Evolutionary conservation across 1,140 invertebrate species (phyloP).

Genomic region (Zaprionus camerounensis): DNA sequence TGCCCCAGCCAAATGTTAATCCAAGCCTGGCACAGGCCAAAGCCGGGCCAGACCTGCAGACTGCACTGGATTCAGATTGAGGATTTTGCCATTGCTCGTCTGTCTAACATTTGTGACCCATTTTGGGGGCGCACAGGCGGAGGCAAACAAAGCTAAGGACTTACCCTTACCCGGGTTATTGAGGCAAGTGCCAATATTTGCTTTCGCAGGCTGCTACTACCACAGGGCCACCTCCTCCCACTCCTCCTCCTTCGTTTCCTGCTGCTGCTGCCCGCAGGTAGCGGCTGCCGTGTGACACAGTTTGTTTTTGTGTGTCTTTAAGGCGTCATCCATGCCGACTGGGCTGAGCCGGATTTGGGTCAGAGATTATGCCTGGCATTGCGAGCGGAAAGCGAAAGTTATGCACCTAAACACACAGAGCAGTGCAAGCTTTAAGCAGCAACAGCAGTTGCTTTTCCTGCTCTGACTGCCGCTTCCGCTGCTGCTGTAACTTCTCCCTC

Average conservation of each 20-base stretch:
- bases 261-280: conserved; percentile 9
- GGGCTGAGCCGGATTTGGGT: conserved; percentile 62
- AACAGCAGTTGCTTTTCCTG: conserved; percentile 13
- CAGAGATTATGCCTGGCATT: conserved; percentile 71
- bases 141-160: conserved; percentile 40
- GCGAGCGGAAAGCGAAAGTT: conserved; percentile 68
- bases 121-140: conserved; percentile 40
- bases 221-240: background rate
- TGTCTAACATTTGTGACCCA: conserved; percentile 55
- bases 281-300: conserved; percentile 64
- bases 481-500: background rate
- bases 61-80: conserved; percentile 3
- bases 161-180: conserved; percentile 70
- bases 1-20: conserved; percentile 41
- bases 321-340: conserved; percentile 51
- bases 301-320: conserved; percentile 77
- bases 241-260: background rate
- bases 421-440: conserved; percentile 54
- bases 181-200: conserved; percentile 81
- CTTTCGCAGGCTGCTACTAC: conserved; percentile 35
- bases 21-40: conserved; percentile 1
- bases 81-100: background rate
- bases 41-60: conserved; percentile 11
- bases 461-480: background rate
- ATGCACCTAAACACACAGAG: conserved; percentile 63